phyloP scores from a whole-genome alignment of 2,888 invertebrate genomes.

The Tetheella fluctuosa region DNA sequence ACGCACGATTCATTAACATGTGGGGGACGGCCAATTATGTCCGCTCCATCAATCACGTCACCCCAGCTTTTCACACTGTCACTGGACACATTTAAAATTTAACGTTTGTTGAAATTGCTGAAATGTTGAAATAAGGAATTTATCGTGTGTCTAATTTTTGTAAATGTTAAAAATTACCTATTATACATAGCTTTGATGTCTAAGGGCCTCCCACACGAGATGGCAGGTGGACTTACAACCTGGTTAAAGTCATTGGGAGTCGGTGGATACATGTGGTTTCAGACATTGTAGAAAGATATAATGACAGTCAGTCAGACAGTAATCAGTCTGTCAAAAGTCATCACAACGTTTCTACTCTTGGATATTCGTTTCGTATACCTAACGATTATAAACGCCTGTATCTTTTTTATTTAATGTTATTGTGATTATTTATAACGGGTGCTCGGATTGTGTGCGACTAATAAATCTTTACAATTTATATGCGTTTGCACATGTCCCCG shows the following conservation, averaged over 20 bases:
- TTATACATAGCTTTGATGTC: no score
- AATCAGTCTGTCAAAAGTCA: neutral
- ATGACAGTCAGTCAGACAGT: no score
- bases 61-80: constrained; percentile 67
- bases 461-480: constrained; percentile 62
- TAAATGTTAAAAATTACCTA: no score
- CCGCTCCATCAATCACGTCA: constrained; percentile 74
- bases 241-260: no score
- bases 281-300: no score
- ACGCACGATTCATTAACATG: constrained; percentile 80
- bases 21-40: constrained; percentile 77
- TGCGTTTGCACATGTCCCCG: constrained; percentile 49
- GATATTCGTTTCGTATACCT: constrained; percentile 38
- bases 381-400: constrained; percentile 40
- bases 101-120: neutral
- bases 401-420: constrained; percentile 59
- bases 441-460: constrained; percentile 38
- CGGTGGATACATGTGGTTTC: no score
- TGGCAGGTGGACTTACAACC: no score
- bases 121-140: no score
- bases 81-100: constrained; percentile 12
- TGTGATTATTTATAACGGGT: constrained; percentile 61
- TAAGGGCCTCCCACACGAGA: no score
- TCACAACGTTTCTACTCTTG: neutral
- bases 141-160: no score